A percentile compares a stretch with the other conserved stretches of the same genome.
Evolutionary conservation across 2,797 vertebrate genomes (phyloP).

Genomic region (Platalea minor): DNA sequence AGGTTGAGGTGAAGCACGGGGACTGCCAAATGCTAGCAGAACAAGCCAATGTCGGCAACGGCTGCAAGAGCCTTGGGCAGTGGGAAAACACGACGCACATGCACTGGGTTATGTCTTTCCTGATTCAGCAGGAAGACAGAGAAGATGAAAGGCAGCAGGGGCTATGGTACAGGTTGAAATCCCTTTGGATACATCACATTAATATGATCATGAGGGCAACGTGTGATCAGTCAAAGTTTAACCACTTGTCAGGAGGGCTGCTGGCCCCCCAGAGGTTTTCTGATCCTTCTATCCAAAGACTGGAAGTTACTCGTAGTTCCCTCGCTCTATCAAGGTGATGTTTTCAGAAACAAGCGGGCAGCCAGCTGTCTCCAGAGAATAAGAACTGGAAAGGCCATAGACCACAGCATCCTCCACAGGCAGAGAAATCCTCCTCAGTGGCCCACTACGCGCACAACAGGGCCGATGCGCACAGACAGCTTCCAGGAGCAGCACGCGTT

Average conservation of each 20-base stretch:
- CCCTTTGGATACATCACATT: neutral
- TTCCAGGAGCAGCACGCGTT: neutral
- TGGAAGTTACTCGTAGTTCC: neutral
- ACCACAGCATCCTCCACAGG: neutral
- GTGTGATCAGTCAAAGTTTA: neutral
- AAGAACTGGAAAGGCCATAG: neutral
- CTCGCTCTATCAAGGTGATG: neutral
- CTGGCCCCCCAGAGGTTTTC: neutral
- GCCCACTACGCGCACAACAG: neutral
- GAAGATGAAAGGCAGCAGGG: neutral
- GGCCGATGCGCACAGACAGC: neutral
- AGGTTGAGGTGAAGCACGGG: neutral
- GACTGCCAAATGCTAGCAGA: neutral
- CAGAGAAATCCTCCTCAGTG: neutral
- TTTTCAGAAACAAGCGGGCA: neutral
- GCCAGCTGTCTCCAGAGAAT: neutral
- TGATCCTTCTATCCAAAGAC: neutral
- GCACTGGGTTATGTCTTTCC: neutral
- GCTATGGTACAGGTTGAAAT: neutral
- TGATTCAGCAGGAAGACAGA: slow-evolving; percentile 5
- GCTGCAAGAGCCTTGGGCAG: neutral
- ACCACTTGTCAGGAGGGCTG: neutral
- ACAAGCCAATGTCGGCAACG: neutral
- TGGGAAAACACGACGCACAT: neutral
- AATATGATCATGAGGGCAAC: neutral